Conservation (phyloP, 2,113 vertebrate species). For the Osmerus mordax region DNA sequence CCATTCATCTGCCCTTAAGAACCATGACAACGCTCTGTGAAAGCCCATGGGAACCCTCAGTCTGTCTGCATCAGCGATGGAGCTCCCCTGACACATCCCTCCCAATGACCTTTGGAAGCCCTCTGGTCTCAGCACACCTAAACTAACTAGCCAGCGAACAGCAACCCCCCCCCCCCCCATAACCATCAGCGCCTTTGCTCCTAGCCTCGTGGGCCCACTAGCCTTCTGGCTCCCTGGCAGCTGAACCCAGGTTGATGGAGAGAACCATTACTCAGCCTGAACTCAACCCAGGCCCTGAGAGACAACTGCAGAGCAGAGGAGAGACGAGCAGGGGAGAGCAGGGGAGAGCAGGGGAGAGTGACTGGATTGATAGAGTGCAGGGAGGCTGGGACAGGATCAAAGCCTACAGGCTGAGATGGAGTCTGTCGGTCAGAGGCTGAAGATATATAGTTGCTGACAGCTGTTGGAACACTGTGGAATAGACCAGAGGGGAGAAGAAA, state of each 20-base stretch:
- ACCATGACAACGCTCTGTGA: not conserved
- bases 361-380: not conserved
- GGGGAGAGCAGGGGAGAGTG: not conserved
- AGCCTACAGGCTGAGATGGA: not conserved
- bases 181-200: not conserved
- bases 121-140: not conserved
- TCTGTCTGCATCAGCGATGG: not conserved
- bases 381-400: conserved; percentile 4
- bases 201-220: not conserved
- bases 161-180: no score
- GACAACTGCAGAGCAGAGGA: not conserved
- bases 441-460: not conserved
- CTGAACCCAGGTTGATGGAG: not conserved
- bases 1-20: not conserved
- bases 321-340: not conserved
- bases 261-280: conserved; percentile 2
- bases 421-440: not conserved
- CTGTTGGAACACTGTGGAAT: not conserved
- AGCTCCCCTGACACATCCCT: not conserved
- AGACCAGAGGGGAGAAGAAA: not conserved
- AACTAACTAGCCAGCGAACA: not conserved
- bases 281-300: not conserved
- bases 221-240: not conserved
- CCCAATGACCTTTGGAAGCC: not conserved
- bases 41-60: not conserved